Evolutionary conservation across 1,140 invertebrate genomes (phyloP), one percentile per base, ranked within the genome.

Genomic region (Pseudomyrmex dendroicus): DNA sequence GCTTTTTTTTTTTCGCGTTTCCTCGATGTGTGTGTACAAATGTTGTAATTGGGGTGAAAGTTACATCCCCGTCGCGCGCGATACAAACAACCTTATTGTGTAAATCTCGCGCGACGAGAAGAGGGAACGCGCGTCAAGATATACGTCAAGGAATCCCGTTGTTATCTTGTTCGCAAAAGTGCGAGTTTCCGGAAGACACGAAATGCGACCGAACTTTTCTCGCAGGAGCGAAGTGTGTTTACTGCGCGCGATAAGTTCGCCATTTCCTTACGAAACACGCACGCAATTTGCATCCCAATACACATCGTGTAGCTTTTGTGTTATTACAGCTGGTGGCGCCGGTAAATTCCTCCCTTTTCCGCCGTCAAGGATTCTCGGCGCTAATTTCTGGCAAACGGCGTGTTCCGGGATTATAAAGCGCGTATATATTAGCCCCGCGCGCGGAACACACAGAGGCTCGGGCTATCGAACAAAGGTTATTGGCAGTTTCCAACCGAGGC

Each of bases 381-480:
- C 44, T 78, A 67, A 78, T 78, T 59, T 70, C 20, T 35, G 7
- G 44, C 20, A 46, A 25, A 12, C 15, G 46, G 12, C n/a, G 7
- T 35, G 35, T 35, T 35, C 35, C 35, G n/a, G 61, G 48, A 1
- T 8, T 35, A 17, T 46, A 59, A 61, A 73, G n/a, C 13, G 2
- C 9, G 57, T 12, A n/a, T 17, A 35, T 76, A 54, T 76, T 64
- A 76, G 61, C 64, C 35, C 35, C 35, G 35, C 9, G 20, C 25
- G 7, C 15, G 10, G 20, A 12, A n/a, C 15, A 17, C n/a, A 12
- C n/a, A 15, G 15, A 35, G 20, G 10, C n/a, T 7, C 35, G 46
- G 52, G 54, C 50, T n/a, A 57, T 70, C 44, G 44, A 7, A 10
- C 64, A 50, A 80, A 66, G 66, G 44, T 80, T 80, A 80, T 80